Evolutionary conservation across 2,797 vertebrate species (phyloP), one percentile per base, ranked within the genome.

Genomic region (Somateria mollissima): DNA sequence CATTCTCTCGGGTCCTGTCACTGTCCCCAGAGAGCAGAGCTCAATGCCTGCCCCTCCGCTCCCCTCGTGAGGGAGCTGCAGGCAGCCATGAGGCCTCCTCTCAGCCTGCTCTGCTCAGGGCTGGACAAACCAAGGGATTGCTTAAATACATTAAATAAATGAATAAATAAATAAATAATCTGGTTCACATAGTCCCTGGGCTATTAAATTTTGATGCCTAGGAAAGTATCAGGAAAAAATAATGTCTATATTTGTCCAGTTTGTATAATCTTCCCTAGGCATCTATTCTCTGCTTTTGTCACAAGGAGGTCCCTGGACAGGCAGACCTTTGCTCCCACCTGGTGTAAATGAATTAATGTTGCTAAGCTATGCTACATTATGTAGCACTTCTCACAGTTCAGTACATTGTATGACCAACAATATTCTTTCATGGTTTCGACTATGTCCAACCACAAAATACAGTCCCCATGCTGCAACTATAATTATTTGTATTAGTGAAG

Each of bases 391-490:
- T 73, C 34, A 70, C 13, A n/a, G n/a, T 41, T 41, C 25, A 36
- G n/a, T 19, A 43, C 2, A 18, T 54, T 76, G 81, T 72, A 19
- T 5, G 47, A 70, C 70, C 65, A 24, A 64, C 11, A 5, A 36
- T 39, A 88, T 41, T 73, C 30, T 61, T 56, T 53, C 30, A 32
- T 30, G 20, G 10, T 21, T 78, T 90, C 53, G 16, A 7, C 79
- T 64, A 56, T 2, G 0, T 47, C 7, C 36, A 90, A 2, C 2
- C 58, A 27, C 27, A 87, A 88, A 57, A 57, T 60, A 66, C 2
- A 92, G 4, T 3, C 3, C 4, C 12, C 0, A 0, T 15, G 4
- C 3, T 11, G 19, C 14, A 60, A 24, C 5, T 73, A 3, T 49
- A 83, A 61, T 58, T 53, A 13, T 80, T 53, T 67, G n/a, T 41